Evolutionary conservation across 2,888 invertebrate species (phyloP), one percentile per base, ranked within the genome.

Genomic region (Beris chalybata): DNA sequence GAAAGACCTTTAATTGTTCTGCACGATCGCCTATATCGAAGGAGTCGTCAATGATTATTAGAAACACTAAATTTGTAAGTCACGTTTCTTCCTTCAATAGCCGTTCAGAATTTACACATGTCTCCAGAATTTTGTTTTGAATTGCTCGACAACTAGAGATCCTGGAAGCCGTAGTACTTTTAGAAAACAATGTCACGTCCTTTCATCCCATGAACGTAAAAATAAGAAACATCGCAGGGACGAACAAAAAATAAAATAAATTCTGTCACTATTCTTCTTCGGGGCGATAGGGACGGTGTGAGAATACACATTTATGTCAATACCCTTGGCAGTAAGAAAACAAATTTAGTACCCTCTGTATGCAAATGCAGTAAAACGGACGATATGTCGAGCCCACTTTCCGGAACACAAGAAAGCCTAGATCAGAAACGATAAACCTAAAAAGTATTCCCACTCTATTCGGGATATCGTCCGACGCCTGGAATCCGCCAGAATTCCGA

Each of bases 341-440:
- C 52, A 43, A 61, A 61, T 52, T 61, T 61, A 52, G 43, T 61
- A 43, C 29, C 38, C 61, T 52, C 15, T 13, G 52, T 52, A 61
- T 61, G 52, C 61, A 61, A 61, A 61, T 50, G 50, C 13, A 52
- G 22, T 44, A 58, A 44, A 38, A 32, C 38, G 32, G 22, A 61
- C 43, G 38, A 50, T 13, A 38, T 38, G 6, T 11, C 9, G 9
- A 29, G 32, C 43, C n/a, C 38, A 38, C 13, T 56, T 38, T 54
- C 2, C 48, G 30, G 4, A 30, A 22, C 47, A 11, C 29, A 11
- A 30, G 29, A 58, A 53, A 53, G n/a, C 11, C 11, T 30, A 53
- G 53, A 53, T 30, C 44, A 58, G 30, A 61, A 52, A 38, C 61
- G 43, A 61, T 61, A 61, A 61, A 61, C 61, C 52, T 38, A 61